A percentile compares a stretch with the other conserved stretches of the same genome.
These are phyloP conservation scores for Perithous albicinctus DNA, from an alignment of 2,888 invertebrate species.

Conservation along the genomic window DNA sequence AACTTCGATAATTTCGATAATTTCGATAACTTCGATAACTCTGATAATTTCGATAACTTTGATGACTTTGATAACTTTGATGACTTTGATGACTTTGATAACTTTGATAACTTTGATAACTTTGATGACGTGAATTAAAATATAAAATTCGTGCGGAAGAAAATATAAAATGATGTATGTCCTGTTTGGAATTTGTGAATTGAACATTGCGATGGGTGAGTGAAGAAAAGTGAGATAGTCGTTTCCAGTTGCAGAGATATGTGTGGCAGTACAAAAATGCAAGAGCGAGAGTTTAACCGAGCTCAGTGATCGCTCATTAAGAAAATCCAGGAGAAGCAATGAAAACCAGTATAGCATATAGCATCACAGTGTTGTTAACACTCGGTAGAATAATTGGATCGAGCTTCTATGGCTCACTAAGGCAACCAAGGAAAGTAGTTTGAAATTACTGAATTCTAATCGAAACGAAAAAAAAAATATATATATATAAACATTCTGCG, in stretches of 20 bases:
- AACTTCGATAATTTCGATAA: no score
- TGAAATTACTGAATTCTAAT: conserved; percentile 45
- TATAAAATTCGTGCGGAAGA: neutral
- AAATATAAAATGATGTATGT: no score
- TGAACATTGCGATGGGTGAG: conserved; percentile 20
- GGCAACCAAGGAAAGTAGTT: conserved; percentile 47
- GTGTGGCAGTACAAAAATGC: conserved; percentile 60
- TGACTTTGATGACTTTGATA: no score
- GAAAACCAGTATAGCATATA: conserved; percentile 44
- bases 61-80: no score
- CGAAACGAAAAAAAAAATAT: neutral
- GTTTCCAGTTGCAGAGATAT: conserved; percentile 67
- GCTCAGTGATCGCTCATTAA: conserved; percentile 58
- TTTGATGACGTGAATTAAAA: no score
- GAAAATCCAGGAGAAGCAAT: conserved; percentile 43
- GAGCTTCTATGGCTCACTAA: conserved; percentile 54
- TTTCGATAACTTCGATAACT: no score
- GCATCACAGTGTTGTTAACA: neutral
- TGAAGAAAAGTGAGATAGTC: conserved; percentile 40
- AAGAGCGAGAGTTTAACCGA: conserved; percentile 57
- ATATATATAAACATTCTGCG: neutral
- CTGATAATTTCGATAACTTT: no score
- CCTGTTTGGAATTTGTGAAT: conserved; percentile 5
- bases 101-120: no score
- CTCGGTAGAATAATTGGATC: conserved; percentile 59